Conservation (phyloP, 2,797 vertebrate genomes). For the Eulemur albifrons region DNA sequence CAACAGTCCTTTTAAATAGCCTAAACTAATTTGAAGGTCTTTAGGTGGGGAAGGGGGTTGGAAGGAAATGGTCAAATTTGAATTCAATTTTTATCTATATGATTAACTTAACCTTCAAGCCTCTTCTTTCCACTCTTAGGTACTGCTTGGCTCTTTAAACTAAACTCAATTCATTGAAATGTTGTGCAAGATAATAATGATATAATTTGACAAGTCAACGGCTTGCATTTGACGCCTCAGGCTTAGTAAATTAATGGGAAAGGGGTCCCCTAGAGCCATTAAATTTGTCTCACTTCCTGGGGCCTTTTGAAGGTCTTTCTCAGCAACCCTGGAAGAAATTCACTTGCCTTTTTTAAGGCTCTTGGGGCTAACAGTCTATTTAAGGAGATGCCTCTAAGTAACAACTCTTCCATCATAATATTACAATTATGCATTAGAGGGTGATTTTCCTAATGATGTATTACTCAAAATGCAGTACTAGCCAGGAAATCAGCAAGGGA, state of each 20-base stretch:
- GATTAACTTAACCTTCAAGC: constrained; percentile 30
- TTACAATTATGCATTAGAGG: constrained; percentile 72
- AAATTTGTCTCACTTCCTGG: constrained; percentile 49
- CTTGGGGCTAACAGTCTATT: constrained; percentile 60
- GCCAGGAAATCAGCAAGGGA: constrained; percentile 74
- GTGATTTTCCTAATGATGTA: constrained; percentile 78
- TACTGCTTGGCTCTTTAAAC: not conserved
- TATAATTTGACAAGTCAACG: constrained; percentile 42
- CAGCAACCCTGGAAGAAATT: constrained; percentile 63
- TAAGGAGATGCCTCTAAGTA: constrained; percentile 73
- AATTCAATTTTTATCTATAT: not conserved
- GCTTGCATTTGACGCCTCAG: constrained; percentile 58
- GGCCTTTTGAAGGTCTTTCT: constrained; percentile 52
- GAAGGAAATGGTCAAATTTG: not conserved
- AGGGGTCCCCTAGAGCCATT: constrained; percentile 14
- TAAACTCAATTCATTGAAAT: constrained; percentile 43
- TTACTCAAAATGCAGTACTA: constrained; percentile 71
- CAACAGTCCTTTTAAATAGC: not conserved
- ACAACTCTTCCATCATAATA: constrained; percentile 74
- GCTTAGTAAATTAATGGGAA: constrained; percentile 36
- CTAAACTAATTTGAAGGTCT: not conserved
- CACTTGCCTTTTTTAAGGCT: constrained; percentile 68
- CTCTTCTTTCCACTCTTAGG: not conserved
- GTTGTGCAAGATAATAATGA: constrained; percentile 53
- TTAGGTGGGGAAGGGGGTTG: not conserved